A percentile compares a stretch with the other conserved stretches of the same genome.
These are phyloP conservation scores for Sceloporus tristichus DNA, from an alignment of 2,113 vertebrate species.

Conservation along the genomic window DNA sequence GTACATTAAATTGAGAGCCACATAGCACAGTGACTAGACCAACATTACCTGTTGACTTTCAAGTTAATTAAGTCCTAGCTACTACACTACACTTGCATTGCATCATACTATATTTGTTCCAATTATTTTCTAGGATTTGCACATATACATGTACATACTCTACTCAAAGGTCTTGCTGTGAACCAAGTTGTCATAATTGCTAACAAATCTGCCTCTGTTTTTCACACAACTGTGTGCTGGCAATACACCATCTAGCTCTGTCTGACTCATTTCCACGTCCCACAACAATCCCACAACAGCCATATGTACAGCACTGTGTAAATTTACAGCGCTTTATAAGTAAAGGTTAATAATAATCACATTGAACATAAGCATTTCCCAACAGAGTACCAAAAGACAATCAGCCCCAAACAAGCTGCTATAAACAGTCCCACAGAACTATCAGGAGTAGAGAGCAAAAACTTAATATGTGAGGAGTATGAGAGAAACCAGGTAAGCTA, in stretches of 20 bases:
- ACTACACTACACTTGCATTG: background rate
- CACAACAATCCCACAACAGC: background rate
- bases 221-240: background rate
- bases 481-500: background rate
- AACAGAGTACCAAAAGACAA: background rate
- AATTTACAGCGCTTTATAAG: no score
- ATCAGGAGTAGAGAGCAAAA: no score
- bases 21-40: no score
- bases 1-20: background rate
- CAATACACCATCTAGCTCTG: background rate
- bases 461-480: background rate
- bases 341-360: no score
- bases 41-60: background rate
- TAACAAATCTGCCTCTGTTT: background rate
- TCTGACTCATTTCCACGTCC: background rate
- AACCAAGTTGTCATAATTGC: background rate
- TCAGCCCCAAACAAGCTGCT: no score
- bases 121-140: no score
- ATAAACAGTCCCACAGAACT: no score
- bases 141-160: background rate
- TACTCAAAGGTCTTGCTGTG: background rate
- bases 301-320: no score
- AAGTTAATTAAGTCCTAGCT: background rate
- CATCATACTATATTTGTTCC: background rate
- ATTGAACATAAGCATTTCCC: background rate